Evolutionary conservation across 2,888 invertebrate species (phyloP).

Genomic region (Xestia xanthographa): DNA sequence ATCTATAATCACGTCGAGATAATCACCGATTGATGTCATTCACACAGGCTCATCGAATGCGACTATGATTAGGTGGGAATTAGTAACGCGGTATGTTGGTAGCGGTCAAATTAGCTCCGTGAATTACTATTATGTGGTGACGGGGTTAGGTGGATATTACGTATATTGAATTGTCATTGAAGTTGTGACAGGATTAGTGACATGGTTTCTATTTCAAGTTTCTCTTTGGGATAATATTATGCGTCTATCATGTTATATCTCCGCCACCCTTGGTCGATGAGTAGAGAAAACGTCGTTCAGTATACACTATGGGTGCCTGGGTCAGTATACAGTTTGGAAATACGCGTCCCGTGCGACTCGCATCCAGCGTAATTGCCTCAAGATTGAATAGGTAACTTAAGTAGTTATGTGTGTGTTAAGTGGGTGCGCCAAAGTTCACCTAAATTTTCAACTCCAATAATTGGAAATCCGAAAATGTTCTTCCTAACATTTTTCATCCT

Average conservation of each 20-base stretch:
- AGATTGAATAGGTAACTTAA: too few relatives aligned
- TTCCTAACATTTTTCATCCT: too few relatives aligned
- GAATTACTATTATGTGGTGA: conserved; percentile 46
- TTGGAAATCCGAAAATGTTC: too few relatives aligned
- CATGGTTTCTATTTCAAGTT: neutral
- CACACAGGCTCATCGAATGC: conserved; percentile 66
- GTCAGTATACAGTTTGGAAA: too few relatives aligned
- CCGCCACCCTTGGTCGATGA: too few relatives aligned
- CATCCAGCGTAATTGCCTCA: too few relatives aligned
- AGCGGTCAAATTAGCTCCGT: conserved; percentile 44
- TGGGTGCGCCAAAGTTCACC: too few relatives aligned
- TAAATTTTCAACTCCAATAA: too few relatives aligned
- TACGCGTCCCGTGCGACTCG: too few relatives aligned
- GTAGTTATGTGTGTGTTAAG: too few relatives aligned
- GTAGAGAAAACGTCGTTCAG: too few relatives aligned
- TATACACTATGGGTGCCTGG: too few relatives aligned
- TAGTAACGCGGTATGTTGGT: conserved; percentile 51
- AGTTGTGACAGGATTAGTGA: conserved; percentile 11
- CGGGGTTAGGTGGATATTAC: neutral
- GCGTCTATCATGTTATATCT: neutral
- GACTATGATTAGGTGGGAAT: conserved; percentile 66
- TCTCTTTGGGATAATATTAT: neutral
- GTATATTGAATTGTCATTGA: conserved; percentile 22
- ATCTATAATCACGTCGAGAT: conserved; percentile 67
- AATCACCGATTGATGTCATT: conserved; percentile 73